Evolutionary conservation across 2,888 invertebrate genomes (phyloP), one percentile per base, ranked within the genome.

Genomic region (Plagiodera versicolora): DNA sequence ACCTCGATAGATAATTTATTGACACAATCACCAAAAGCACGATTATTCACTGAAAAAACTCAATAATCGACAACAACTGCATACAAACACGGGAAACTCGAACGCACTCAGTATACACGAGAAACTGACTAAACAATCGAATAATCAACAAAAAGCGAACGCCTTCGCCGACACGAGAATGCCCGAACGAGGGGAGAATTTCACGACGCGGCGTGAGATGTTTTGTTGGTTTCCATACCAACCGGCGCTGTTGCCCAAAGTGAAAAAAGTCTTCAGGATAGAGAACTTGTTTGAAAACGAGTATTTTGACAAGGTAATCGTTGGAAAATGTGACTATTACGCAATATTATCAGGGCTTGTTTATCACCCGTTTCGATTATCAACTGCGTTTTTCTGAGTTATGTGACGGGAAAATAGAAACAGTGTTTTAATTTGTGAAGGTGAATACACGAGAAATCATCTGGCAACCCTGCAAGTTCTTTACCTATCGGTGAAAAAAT

Each of bases 91-190:
- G 54, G 48, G 49, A 20, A 50, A 24, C 11, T 50, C 35, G 24
- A 55, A 57, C 56, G 48, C 60, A 58, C 64, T 60, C 64, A 52
- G 49, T 55, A 54, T 58, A 62, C 64, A 57, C 54, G 35, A 56
- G 49, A 60, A 62, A 61, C 66, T 66, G 64, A 66, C 65, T 65
- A 56, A 64, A 64, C 45, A 52, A 60, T 53, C 56, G 58, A 60
- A 56, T 54, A 47, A 54, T 56, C 54, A 53, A 64, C 54, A 56
- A 56, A 32, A 63, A 63, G 49, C 59, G 46, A 39, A 64, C 60
- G 62, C 60, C 58, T 62, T 32, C 19, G 24, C 28, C 56, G 61
- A 19, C 24, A 28, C 61, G 61, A 58, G 51, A 24, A 18, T 20
- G 6, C 16, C 50, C 61, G 61, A 61, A 61, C 19, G 32, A 61